Evolutionary conservation across 2,888 invertebrate genomes (phyloP), one percentile per base, ranked within the genome.

Genomic region (Colletes collaris): DNA sequence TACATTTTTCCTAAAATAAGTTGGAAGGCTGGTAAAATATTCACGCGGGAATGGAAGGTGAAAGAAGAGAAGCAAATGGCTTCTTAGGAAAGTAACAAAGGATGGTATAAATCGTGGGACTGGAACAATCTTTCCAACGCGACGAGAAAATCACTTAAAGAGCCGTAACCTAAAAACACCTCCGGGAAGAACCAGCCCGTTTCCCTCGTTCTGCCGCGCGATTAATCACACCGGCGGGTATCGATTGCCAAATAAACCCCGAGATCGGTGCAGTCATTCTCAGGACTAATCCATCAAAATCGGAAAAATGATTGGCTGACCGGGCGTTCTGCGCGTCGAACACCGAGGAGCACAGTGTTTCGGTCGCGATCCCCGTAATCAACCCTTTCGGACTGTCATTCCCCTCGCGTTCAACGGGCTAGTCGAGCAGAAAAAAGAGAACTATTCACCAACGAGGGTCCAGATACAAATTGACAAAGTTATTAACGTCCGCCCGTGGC

Each of bases 401-500:
- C 63, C 66, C 79, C 40, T 8, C 7, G 59, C 19, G 11, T 62
- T 27, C n/a, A 44, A 27, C 7, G 8, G 5, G n/a, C 27, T 8
- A 0, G 44, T 2, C 10, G 27, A 35, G 27, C 44, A 53, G 6
- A 37, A 46, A 46, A 7, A 50, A 58, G 27, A 63, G 19, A 40
- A 44, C 27, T 16, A 49, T 59, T 37, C n/a, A 40, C 68, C 11
- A 3, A 10, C n/a, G 4, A 6, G 62, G 76, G 37, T 69, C 58
- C 52, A 72, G 63, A 76, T 76, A 85, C 82, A 86, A 89, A 87
- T 87, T 87, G 85, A 83, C 86, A 84, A 87, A 87, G 88, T 87
- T 89, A 88, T 86, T 88, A 88, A 86, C 81, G 87, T 62, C 81
- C 79, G 71, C 66, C 73, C 79, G 62, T 78, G 70, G 80, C 75